Evolutionary conservation across 2,888 invertebrate genomes (phyloP).

Genomic region (Microctonus brassicae): DNA sequence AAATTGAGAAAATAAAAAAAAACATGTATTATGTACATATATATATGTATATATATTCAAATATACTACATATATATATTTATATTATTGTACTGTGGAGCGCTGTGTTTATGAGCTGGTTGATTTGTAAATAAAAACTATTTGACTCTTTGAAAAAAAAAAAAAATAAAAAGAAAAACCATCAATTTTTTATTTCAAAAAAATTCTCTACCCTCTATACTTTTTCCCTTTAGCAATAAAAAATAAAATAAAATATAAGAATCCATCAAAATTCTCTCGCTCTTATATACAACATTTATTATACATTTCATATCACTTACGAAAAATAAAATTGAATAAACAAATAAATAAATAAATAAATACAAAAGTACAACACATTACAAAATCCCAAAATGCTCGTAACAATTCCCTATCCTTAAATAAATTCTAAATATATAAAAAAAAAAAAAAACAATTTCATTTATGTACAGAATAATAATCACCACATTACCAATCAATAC

Average conservation of each 20-base stretch:
- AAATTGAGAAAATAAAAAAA: conserved; percentile 43
- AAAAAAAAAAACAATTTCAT: neutral
- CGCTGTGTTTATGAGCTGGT: conserved; percentile 67
- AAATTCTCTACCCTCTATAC: neutral
- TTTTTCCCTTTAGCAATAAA: neutral
- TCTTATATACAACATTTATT: conserved; percentile 20
- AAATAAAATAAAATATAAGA: neutral
- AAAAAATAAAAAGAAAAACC: neutral
- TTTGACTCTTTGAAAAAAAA: conserved; percentile 66
- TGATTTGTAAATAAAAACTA: conserved; percentile 69
- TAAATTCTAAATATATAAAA: neutral
- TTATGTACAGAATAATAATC: neutral
- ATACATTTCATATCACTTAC: neutral
- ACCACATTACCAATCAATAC: neutral
- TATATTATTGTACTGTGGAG: conserved; percentile 62
- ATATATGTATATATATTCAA: conserved; percentile 39
- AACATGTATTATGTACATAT: conserved; percentile 28
- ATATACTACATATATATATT: conserved; percentile 42
- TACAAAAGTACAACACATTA: neutral
- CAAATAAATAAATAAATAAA: neutral
- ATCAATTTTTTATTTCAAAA: neutral
- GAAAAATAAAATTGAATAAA: too few relatives aligned
- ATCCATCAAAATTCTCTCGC: neutral
- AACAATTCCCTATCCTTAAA: too few relatives aligned
- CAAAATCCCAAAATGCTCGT: too few relatives aligned